Base-by-base conservation (phyloP, 2,797 vertebrate genomes). In the Austrolebias charrua region DNA sequence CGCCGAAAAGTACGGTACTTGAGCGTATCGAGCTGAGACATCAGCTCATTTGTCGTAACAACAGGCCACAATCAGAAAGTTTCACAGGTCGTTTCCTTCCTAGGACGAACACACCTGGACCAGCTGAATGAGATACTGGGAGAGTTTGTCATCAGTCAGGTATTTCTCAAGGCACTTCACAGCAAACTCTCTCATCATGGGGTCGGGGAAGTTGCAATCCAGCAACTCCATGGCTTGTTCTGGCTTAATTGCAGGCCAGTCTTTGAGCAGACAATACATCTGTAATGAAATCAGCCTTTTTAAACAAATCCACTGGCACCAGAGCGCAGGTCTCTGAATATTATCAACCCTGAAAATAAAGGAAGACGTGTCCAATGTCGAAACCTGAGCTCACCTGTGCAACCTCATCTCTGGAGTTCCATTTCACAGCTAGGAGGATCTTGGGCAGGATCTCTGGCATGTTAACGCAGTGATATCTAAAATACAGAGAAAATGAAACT, bases 261-360 rank as follows among this genome's bases (percentile, higher is more conserved):
- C 97, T 91, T 99, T 99, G 7, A 99, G 92, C 87, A 99, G 94
- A 82, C 97, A 98, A 83, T 98, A 98, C 97, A 99, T 98, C 96
- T 97, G 60, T 1, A 62, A 16, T 10, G 20, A 48, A 45, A 38
- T 56, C 3, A 10, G 16, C 20, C 14, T 10, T 43, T 52, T 56
- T 20, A 0, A 63, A 69, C 51, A 10, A 38, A 11, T 9, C 35
- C 3, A 1, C 12, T 38, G 11, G 35, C 8, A 11, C 35, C 35
- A 38, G 8, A 11, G 35, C 31, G 8, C 10, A 38, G 10, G 35
- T 38, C 35, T 38, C 16, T 45, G 44, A 16, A 8, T 16, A 4
- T 16, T 3, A 18, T 46, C 29, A 49, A 11, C 24, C 40, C 71
- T 66, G 43, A 65, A 71, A 71, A 75, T 52, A 56, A 68, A 62